Evolutionary conservation across 2,888 invertebrate species (phyloP), one percentile per base, ranked within the genome.

Genomic region (Noctua pronuba): DNA sequence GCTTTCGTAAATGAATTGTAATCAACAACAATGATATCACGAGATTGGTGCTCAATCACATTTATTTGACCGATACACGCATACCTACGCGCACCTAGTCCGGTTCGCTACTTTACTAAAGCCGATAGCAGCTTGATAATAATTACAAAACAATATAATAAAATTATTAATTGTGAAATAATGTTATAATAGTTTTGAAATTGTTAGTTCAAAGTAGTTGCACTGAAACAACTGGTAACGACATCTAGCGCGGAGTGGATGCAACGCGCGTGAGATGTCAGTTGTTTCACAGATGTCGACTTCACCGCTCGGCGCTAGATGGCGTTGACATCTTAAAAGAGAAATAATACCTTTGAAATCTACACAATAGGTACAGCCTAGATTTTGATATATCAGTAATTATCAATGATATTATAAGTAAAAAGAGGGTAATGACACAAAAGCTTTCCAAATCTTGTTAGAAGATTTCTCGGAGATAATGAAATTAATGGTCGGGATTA

Each of bases 241-340:
- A 90, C 94, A 93, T 92, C 95, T 95, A 88, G 77, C 78, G 91
- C 28, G 35, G 35, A 91, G 79, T 90, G 88, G 92, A 24, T 46
- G 68, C 70, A 79, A 69, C 71, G 65, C 5, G 8, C 11, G 10
- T 8, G 11, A 13, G 7, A 5, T 24, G 3, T 10, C 16, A 66
- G 16, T 49, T 10, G 31, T 13, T 16, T 68, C 13, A 4, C 11
- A 41, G 58, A 49, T 69, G 13, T 7, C 16, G 73, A 46, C 79
- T 55, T n/a, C 24, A n/a, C 88, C 85, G 77, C 79, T 89, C 35
- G 64, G n/a, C 88, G 77, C 83, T 88, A 95, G 95, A 93, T 94
- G 94, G 92, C 93, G 85, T 0, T 62, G 55, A 38, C 0, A 3
- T 18, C 18, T 24, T 4, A 38, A 35, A 31, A 0, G 4, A 38